Percentiles rank a stretch among this genome's conserved stretches.
Evolutionary conservation across 1,140 invertebrate species (phyloP).

Genomic region (Pachypsylla venusta): DNA sequence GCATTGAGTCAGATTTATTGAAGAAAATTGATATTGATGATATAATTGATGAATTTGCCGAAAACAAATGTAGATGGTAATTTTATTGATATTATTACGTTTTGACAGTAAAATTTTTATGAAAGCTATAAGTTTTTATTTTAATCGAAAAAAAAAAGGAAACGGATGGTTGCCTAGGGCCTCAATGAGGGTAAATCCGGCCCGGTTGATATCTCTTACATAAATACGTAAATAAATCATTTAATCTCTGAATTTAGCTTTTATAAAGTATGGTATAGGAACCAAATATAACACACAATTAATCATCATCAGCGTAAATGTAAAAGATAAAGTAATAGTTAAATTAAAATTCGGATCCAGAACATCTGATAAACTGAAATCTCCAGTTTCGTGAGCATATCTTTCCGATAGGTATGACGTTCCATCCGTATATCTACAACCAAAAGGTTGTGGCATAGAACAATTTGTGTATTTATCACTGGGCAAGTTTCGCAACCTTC

Average conservation of each 20-base stretch:
- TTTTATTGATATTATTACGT: too few species aligned
- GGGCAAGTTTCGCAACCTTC: background rate
- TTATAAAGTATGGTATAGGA: slow-evolving; percentile 69
- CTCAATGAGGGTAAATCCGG: too few species aligned
- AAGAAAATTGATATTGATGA: too few species aligned
- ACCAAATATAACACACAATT: slow-evolving; percentile 74
- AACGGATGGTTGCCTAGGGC: too few species aligned
- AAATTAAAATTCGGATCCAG: slow-evolving; percentile 59
- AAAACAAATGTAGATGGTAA: too few species aligned
- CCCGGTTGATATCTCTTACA: too few species aligned
- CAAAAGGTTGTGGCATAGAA: slow-evolving; percentile 21
- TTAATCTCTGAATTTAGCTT: slow-evolving; percentile 76
- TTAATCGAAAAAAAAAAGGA: too few species aligned
- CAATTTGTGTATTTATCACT: slow-evolving; percentile 14
- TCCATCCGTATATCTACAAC: slow-evolving; percentile 55
- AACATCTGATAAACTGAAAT: slow-evolving; percentile 41
- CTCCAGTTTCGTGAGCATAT: slow-evolving; percentile 44
- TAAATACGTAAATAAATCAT: too few species aligned
- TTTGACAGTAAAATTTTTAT: too few species aligned
- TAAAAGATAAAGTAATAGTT: slow-evolving; percentile 67
- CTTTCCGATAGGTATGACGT: slow-evolving; percentile 54
- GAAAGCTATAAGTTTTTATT: too few species aligned
- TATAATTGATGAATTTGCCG: too few species aligned
- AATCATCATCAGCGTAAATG: slow-evolving; percentile 57
- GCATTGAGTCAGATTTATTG: too few species aligned